Evolutionary conservation across 2,888 invertebrate species (phyloP).

Genomic region (Schizaphis graminum): DNA sequence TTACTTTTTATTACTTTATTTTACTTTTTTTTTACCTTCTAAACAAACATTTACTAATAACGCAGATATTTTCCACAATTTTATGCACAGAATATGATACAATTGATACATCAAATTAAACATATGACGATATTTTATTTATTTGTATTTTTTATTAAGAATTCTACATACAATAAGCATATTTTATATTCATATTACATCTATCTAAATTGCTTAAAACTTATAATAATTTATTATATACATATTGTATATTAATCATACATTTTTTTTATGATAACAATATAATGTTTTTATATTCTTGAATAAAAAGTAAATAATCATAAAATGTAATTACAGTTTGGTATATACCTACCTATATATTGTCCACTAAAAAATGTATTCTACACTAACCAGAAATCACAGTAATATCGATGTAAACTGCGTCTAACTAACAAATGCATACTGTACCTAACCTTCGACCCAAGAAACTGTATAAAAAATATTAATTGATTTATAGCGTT

Average conservation of each 20-base stretch:
- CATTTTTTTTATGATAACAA: not conserved
- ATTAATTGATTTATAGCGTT: not conserved
- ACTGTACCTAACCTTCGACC: constrained; percentile 38
- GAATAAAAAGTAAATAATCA: not conserved
- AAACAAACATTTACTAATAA: not conserved
- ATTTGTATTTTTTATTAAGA: not conserved
- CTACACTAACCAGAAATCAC: not conserved
- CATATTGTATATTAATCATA: not conserved
- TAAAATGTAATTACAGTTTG: not conserved
- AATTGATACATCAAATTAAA: no score
- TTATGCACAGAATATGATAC: not conserved
- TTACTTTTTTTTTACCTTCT: not conserved
- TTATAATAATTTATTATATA: not conserved
- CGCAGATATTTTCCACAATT: not conserved
- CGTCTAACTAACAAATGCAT: not conserved
- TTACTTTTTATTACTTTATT: not conserved
- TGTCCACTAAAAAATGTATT: not conserved
- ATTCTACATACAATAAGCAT: no score
- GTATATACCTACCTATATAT: not conserved
- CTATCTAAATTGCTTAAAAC: not conserved
- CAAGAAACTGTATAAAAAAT: not conserved
- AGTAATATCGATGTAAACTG: not conserved
- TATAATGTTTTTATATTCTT: not conserved
- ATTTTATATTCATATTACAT: not conserved
- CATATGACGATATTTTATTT: not conserved